Evolutionary conservation across 2,113 vertebrate species (phyloP).

Genomic region (Gopherus evgoodei): DNA sequence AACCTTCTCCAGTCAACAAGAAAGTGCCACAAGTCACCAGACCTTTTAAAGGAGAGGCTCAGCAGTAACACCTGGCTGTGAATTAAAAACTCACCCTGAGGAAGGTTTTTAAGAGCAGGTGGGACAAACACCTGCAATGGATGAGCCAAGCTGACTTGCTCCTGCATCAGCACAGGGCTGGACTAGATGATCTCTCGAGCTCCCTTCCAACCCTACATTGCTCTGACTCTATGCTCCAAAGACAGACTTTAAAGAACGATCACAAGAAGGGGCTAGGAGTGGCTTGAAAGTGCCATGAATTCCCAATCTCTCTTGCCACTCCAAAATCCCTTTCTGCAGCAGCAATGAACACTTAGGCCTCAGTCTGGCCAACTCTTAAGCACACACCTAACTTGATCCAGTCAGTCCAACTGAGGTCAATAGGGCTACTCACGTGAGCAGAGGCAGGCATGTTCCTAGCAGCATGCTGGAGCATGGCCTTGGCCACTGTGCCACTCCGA

Average conservation of each 20-base stretch:
- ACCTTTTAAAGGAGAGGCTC: too few relatives aligned
- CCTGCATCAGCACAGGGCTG: not conserved
- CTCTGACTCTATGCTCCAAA: not conserved
- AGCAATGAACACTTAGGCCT: not conserved
- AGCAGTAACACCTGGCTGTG: not conserved
- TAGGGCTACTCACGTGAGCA: not conserved
- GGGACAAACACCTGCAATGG: not conserved
- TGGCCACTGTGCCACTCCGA: too few relatives aligned
- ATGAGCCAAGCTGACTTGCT: not conserved
- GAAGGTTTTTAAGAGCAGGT: not conserved
- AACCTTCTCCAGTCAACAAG: not conserved
- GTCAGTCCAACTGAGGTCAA: not conserved
- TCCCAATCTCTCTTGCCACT: not conserved
- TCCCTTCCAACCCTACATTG: too few relatives aligned
- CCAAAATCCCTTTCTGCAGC: not conserved
- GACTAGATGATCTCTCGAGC: too few relatives aligned
- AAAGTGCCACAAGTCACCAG: not conserved
- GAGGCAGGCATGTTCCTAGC: not conserved
- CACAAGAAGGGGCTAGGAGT: not conserved
- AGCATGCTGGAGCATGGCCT: not conserved
- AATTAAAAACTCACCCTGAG: not conserved
- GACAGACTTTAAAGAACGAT: not conserved
- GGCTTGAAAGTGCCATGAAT: not conserved
- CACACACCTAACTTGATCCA: not conserved
- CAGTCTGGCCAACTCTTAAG: not conserved